Percentiles rank a stretch among this genome's conserved stretches.
Evolutionary conservation across 2,113 vertebrate species (phyloP).

Genomic region (Anhinga anhinga): DNA sequence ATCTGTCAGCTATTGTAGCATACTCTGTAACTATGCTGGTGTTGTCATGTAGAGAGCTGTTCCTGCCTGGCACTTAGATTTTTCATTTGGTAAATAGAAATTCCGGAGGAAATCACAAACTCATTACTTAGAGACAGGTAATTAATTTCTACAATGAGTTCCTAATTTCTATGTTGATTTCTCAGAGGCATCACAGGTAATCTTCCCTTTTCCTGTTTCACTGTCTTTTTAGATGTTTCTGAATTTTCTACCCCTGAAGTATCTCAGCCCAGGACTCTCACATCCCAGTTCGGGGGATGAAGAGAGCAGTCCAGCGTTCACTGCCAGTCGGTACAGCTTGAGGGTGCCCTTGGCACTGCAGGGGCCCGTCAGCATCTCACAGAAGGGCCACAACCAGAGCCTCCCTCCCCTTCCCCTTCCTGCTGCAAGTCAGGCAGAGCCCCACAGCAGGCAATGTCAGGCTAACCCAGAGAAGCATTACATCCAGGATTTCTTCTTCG

Average conservation of each 20-base stretch:
- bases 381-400: neutral
- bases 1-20: neutral
- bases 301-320: accelerated
- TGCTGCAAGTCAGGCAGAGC: neutral
- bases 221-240: neutral
- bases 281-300: accelerated
- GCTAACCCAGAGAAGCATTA: neutral
- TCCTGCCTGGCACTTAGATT: neutral
- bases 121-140: neutral
- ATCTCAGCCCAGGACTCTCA: neutral
- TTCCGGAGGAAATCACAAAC: neutral
- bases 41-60: neutral
- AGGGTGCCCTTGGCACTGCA: neutral
- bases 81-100: neutral
- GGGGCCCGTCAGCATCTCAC: accelerated
- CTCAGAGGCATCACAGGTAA: neutral
- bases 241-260: neutral
- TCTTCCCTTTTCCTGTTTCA: neutral
- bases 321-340: accelerated
- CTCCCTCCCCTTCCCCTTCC: neutral
- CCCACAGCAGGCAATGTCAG: neutral
- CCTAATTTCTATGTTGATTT: neutral
- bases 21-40: neutral
- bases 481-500: neutral
- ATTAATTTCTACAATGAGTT: neutral